Evolutionary conservation across 2,888 invertebrate species (phyloP), one percentile per base, ranked within the genome.

Genomic region (Leptinotarsa tumamoca): DNA sequence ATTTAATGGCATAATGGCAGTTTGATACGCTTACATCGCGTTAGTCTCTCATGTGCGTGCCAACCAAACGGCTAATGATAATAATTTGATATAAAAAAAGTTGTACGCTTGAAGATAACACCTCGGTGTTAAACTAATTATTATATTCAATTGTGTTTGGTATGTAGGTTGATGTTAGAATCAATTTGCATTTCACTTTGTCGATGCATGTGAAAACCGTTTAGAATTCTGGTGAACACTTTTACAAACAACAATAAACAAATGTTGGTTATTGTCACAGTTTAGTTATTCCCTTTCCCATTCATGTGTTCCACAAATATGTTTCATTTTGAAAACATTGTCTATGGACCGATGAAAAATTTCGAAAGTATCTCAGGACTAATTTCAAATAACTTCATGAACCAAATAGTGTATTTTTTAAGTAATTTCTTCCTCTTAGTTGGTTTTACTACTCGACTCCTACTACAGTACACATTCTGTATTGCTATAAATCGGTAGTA

Each of bases 1-100:
- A 63, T 63, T 63, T 63, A 33, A 43, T n/a, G n/a, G 33, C 27
- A 63, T 63, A 63, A 63, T 63, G 43, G 33, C 63, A 43, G 61
- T 23, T 27, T 61, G 23, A 61, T 61, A 27, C 23, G 61, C 15
- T n/a, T 33, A 33, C 43, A 43, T 63, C 63, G 18, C 63, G 63
- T 63, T 63, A 63, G 27, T 63, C 43, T 63, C 63, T 18, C 63
- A 63, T 43, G 43, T 63, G 63, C 63, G 43, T 63, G 63, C 63
- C 43, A 33, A 63, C 63, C 33, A 43, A 63, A 63, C n/a, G 63
- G n/a, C 33, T 63, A 33, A 63, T 63, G 33, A 43, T 63, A 43
- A 63, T 43, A n/a, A 43, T 43, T 33, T 63, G 3, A 63, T 63
- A 63, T 7, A 43, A 18, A 63, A 63, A 63, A 63, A 10, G 17